These are phyloP conservation scores for Antigone vipio DNA, from an alignment of 2,113 vertebrate genomes.

Conservation along the genomic window DNA sequence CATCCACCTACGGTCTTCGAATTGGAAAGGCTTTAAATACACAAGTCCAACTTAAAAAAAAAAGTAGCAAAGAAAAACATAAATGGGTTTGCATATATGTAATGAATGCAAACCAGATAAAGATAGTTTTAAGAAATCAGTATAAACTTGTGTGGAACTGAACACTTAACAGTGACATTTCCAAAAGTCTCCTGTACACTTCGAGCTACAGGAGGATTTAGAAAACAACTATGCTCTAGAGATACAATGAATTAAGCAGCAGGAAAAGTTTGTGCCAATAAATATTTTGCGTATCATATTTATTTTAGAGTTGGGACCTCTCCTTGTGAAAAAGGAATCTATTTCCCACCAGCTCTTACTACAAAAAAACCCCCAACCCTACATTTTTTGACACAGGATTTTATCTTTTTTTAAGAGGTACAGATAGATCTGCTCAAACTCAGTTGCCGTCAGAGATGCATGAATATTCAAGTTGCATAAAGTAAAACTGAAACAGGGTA, in stretches of 20 bases:
- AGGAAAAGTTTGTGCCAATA: background rate
- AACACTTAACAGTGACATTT: background rate
- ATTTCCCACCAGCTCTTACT: background rate
- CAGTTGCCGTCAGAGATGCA: background rate
- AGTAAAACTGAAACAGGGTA: background rate
- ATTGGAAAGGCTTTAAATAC: background rate
- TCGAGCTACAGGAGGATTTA: background rate
- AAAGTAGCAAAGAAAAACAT: background rate
- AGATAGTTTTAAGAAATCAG: background rate
- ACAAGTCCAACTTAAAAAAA: background rate
- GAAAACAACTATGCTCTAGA: background rate
- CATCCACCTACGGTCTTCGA: constrained; percentile 1
- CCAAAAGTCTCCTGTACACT: too few species aligned
- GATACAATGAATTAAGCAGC: background rate
- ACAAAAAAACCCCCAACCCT: too few species aligned
- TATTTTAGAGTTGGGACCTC: background rate
- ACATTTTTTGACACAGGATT: background rate
- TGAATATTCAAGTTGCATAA: background rate
- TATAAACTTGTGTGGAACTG: background rate
- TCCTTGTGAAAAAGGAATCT: background rate
- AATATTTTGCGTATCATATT: background rate
- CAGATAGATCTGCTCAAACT: background rate
- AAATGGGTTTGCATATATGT: background rate
- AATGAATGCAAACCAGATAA: background rate
- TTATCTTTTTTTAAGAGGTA: background rate